Conservation (phyloP, 2,113 vertebrate genomes). For the Zeus faber region DNA sequence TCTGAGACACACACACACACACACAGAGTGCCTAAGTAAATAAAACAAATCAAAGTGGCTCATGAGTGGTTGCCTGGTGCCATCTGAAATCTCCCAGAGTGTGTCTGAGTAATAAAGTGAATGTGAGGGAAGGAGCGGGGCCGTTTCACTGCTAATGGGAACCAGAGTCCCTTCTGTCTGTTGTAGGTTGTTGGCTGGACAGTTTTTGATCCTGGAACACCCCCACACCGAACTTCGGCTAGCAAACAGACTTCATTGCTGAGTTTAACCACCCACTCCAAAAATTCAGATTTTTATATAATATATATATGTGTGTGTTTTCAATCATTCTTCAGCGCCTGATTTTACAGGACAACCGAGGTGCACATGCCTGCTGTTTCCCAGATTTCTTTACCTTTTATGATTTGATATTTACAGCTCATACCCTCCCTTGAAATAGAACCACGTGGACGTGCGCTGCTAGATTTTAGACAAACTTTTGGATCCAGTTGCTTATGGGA, state of each 20-base stretch:
- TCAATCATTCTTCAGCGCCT: slow-evolving; percentile 22
- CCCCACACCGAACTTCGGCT: slow-evolving; percentile 33
- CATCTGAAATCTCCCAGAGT: slow-evolving; percentile 72
- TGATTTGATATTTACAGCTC: slow-evolving; percentile 60
- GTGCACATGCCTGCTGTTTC: slow-evolving; percentile 30
- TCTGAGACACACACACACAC: slow-evolving; percentile 14
- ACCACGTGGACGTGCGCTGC: slow-evolving; percentile 25
- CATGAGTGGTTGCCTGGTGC: slow-evolving; percentile 62
- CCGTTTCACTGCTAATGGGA: no score
- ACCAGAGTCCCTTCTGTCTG: slow-evolving; percentile 70
- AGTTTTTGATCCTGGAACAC: slow-evolving; percentile 54
- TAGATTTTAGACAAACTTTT: slow-evolving; percentile 21
- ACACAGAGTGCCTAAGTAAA: slow-evolving; percentile 59
- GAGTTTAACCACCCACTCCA: slow-evolving; percentile 25
- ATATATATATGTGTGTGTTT: not conserved
- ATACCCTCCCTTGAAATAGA: slow-evolving; percentile 42
- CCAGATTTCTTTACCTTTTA: slow-evolving; percentile 39
- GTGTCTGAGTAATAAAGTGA: slow-evolving; percentile 75
- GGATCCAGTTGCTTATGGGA: slow-evolving; percentile 36
- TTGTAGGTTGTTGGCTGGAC: slow-evolving; percentile 51
- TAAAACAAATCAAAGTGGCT: slow-evolving; percentile 69
- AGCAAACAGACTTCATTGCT: slow-evolving; percentile 41
- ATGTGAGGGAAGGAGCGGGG: slow-evolving; percentile 64
- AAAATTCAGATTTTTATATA: no score
- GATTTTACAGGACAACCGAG: slow-evolving; percentile 53